A percentile compares a stretch with the other conserved stretches of the same genome.
phyloP scores from a whole-genome alignment of 2,888 invertebrate species.

The Andrena minutula region DNA sequence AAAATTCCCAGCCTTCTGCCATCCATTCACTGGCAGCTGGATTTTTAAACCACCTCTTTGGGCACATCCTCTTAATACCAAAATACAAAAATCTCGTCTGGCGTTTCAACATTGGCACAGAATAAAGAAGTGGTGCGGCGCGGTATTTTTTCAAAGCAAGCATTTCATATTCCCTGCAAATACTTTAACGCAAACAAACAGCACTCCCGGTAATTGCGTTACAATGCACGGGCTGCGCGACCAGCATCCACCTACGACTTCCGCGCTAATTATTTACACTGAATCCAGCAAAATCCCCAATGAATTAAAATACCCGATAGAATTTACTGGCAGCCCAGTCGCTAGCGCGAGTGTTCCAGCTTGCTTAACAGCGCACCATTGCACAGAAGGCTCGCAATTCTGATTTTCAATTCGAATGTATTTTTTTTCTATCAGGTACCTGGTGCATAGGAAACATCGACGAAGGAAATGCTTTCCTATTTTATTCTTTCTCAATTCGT shows the following conservation, averaged over 20 bases:
- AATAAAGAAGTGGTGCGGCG: not conserved
- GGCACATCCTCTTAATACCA: not conserved
- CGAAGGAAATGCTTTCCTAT: no score
- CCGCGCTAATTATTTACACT: slow-evolving; percentile 34
- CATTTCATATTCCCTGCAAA: slow-evolving; percentile 11
- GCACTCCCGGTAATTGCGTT: slow-evolving; percentile 13
- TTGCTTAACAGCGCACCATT: slow-evolving; percentile 5
- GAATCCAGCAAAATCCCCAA: slow-evolving; percentile 20
- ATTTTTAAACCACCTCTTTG: not conserved
- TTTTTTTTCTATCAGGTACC: no score
- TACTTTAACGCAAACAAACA: slow-evolving; percentile 16
- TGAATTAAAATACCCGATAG: slow-evolving; percentile 31
- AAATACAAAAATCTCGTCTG: not conserved
- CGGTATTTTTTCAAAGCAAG: not conserved
- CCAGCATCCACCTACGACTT: slow-evolving; percentile 7
- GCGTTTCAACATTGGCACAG: not conserved
- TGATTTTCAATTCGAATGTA: not conserved
- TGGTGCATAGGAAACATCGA: no score
- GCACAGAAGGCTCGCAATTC: not conserved
- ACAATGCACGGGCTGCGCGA: not conserved
- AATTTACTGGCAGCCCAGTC: not conserved
- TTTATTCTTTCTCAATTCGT: not conserved
- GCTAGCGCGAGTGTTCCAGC: slow-evolving; percentile 5
- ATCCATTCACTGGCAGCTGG: not conserved
- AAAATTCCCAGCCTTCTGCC: not conserved